Evolutionary conservation across 2,888 invertebrate species (phyloP), one percentile per base, ranked within the genome.

Genomic region (Lasioglossum figueresi): DNA sequence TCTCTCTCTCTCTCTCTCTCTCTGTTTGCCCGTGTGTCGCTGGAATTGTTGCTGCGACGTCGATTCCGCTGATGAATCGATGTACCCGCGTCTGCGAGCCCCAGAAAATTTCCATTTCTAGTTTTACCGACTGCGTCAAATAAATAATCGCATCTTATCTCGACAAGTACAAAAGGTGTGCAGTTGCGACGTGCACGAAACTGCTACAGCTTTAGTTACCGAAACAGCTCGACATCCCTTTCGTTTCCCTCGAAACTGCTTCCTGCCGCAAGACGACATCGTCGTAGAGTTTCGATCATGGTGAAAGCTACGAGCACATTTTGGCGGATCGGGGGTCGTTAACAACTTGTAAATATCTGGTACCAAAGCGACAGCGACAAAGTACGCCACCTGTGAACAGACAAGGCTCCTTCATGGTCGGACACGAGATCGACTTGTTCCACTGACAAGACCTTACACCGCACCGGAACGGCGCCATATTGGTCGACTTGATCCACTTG

Each of bases 261-360:
- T 4, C 2, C 6, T n/a, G 31, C 23, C 40, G 12, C 40, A 12
- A 16, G 19, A 27, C 52, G 43, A 56, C 70, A 19, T 16, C 73
- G 48, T 52, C 19, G 34, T 19, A 66, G 14, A 27, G 14, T 31
- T 77, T 71, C 77, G 70, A 80, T 74, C 76, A 19, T 23, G 77
- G 10, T 27, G 68, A 34, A 43, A 66, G 31, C 43, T 70, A 76
- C 75, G 45, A 37, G 40, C 79, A 79, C 80, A 79, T 76, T 71
- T 73, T 14, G 66, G 63, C 59, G 43, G 79, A 73, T 79, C 40
- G 45, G 48, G 37, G 77, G 74, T 79, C 82, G 85, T 82, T 88
- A 85, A 84, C 84, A 81, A 82, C 63, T 88, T 84, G 84, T 89
- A 89, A 85, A 85, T 90, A 89, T 71, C 82, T 76, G 79, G 68